Base-by-base conservation (phyloP, 2,888 invertebrate species). In the Trimorus sp. region DNA sequence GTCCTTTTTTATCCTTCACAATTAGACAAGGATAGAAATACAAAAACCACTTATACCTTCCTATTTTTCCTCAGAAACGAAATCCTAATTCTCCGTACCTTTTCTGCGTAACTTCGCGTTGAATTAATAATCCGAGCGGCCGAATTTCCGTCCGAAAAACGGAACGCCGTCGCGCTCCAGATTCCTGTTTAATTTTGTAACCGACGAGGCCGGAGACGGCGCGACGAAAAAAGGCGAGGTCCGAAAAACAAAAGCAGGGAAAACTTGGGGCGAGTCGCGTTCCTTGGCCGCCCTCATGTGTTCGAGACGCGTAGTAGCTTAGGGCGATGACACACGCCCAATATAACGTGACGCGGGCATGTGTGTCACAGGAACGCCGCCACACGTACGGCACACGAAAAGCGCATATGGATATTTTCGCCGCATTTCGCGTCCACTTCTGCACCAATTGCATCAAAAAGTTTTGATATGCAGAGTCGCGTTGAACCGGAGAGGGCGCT, bases 281-380 rank as follows among this genome's bases (percentile, higher is more conserved):
- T 82, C 84, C 79, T 82, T 60, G 83, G 45, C 36, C 49, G 83
- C 84, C 71, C 86, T 85, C 84, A 84, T 89, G 89, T 86, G 87
- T 88, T 88, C 84, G 80, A 84, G 74, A 87, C 86, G 86, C 84
- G 84, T 83, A 88, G 87, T 87, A 86, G 86, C 83, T 82, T 79
- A 83, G 89, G 88, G 87, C 89, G 89, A 89, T 89, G 89, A 89
- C 89, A 89, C 87, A 89, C 85, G 88, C 88, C 87, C 87, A 86
- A 89, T 89, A 89, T 89, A 88, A 88, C 81, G 53, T 80, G 71
- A 86, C 86, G 76, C 77, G 81, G 63, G 83, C 69, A 80, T 83
- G 75, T 63, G 56, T 60, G 37, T 59, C 36, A 26, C 37, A 65
- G 16, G 65, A 58, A 49, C 49, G 62, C 26, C n/a, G n/a, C n/a